These are phyloP conservation scores for Eudemis profundana DNA, from an alignment of 2,888 invertebrate genomes.

Conservation along the genomic window DNA sequence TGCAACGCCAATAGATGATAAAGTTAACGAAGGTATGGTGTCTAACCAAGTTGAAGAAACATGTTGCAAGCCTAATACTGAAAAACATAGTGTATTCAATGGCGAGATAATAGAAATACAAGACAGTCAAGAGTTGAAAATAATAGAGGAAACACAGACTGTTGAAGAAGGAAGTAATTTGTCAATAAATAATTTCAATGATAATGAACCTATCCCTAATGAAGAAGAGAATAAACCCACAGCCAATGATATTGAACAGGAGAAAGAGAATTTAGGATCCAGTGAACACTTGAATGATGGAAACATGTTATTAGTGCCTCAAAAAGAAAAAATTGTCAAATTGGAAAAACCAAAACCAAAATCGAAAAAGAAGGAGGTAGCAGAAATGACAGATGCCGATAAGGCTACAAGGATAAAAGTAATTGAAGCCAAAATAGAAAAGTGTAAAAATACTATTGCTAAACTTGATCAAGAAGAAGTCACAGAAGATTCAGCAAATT, in stretches of 20 bases:
- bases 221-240: neutral
- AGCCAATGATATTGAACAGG: neutral
- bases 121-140: conserved; percentile 26
- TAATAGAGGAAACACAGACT: neutral
- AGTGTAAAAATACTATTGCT: conserved; percentile 13
- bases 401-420: conserved; percentile 18
- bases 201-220: neutral
- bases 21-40: neutral
- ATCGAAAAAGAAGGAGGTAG: conserved; percentile 5
- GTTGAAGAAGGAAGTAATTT: neutral
- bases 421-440: conserved; percentile 14
- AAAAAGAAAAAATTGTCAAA: conserved; percentile 13
- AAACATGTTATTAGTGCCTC: conserved; percentile 15
- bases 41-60: conserved; percentile 3
- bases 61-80: neutral
- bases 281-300: conserved; percentile 9
- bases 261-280: conserved; percentile 24
- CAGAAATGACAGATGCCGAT: conserved; percentile 19
- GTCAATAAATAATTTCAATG: neutral
- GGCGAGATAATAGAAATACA: conserved; percentile 20
- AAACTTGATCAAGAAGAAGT: conserved; percentile 25
- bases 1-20: conserved; percentile 5
- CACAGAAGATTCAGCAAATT: conserved; percentile 18
- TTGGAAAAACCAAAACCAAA: conserved; percentile 14
- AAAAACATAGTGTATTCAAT: neutral